Conservation (phyloP, 2,797 vertebrate species). For the Sebastes jordani region DNA sequence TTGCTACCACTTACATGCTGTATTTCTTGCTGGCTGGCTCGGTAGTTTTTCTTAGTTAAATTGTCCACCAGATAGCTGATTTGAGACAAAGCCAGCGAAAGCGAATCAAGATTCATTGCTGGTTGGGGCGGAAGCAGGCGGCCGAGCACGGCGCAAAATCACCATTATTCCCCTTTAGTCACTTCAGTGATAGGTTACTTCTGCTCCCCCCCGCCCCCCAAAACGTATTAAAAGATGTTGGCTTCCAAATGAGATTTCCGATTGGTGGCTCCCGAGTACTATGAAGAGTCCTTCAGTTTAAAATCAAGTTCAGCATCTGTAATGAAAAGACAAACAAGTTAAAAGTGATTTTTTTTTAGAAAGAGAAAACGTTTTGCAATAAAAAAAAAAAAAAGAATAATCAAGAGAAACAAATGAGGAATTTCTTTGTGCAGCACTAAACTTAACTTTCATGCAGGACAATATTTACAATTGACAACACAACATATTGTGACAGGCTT, state of each 20-base stretch:
- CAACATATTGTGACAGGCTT: slow-evolving; percentile 26
- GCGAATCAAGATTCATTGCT: slow-evolving; percentile 99
- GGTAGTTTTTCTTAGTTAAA: slow-evolving; percentile 99
- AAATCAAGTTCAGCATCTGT: slow-evolving; percentile 93
- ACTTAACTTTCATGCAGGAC: neutral
- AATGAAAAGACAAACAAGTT: slow-evolving; percentile 23
- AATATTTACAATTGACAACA: slow-evolving; percentile 30
- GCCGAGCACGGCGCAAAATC: slow-evolving; percentile 99
- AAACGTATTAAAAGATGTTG: slow-evolving; percentile 80
- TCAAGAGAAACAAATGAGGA: rapidly evolving
- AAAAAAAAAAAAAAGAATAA: rapidly evolving
- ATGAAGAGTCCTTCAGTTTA: slow-evolving; percentile 83
- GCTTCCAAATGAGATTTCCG: slow-evolving; percentile 77
- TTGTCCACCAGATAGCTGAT: slow-evolving; percentile 99
- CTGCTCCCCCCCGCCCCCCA: slow-evolving; percentile 88
- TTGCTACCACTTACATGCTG: slow-evolving; percentile 92
- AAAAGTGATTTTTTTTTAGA: neutral
- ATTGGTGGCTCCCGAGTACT: slow-evolving; percentile 83
- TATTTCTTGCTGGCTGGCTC: slow-evolving; percentile 99
- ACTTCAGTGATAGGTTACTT: slow-evolving; percentile 99
- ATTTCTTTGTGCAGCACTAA: neutral
- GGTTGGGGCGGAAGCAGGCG: slow-evolving; percentile 99
- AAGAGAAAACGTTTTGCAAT: neutral
- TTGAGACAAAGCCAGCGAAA: slow-evolving; percentile 99
- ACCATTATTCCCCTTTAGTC: slow-evolving; percentile 99